Percentiles rank a stretch among this genome's conserved stretches.
Evolutionary conservation across 2,113 vertebrate species (phyloP).

Genomic region (Poecile atricapillus): DNA sequence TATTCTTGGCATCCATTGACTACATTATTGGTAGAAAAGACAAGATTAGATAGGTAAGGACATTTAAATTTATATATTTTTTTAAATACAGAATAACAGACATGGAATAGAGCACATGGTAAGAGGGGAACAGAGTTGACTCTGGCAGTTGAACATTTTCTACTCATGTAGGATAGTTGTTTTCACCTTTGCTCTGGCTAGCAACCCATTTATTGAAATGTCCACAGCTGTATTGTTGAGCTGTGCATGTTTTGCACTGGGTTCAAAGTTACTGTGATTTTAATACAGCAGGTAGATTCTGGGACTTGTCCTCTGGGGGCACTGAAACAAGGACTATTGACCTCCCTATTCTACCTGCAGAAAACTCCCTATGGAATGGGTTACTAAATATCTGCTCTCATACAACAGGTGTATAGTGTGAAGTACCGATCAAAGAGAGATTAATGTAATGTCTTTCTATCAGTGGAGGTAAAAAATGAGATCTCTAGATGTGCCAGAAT

Average conservation of each 20-base stretch:
- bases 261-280: not conserved
- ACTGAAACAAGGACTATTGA: not conserved
- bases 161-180: not conserved
- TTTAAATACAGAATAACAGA: not conserved
- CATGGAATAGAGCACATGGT: not conserved
- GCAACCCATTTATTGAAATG: not conserved
- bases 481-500: not conserved
- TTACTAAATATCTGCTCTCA: not conserved
- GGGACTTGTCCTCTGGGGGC: not conserved
- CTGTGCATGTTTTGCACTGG: not conserved
- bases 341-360: not conserved
- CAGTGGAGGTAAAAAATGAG: not conserved
- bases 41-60: not conserved
- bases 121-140: not conserved
- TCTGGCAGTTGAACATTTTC: not conserved
- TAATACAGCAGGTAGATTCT: not conserved
- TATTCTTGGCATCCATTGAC: not conserved
- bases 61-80: not conserved
- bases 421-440: not conserved
- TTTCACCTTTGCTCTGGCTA: not conserved
- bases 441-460: not conserved
- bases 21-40: not conserved
- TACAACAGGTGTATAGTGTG: not conserved
- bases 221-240: not conserved
- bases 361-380: not conserved